Evolutionary conservation across 37 sponge, comb jelly and placozoan genomes (phyloP), one percentile per base, ranked within the genome.

Genomic region (Chondrilla cf. caribensis): DNA sequence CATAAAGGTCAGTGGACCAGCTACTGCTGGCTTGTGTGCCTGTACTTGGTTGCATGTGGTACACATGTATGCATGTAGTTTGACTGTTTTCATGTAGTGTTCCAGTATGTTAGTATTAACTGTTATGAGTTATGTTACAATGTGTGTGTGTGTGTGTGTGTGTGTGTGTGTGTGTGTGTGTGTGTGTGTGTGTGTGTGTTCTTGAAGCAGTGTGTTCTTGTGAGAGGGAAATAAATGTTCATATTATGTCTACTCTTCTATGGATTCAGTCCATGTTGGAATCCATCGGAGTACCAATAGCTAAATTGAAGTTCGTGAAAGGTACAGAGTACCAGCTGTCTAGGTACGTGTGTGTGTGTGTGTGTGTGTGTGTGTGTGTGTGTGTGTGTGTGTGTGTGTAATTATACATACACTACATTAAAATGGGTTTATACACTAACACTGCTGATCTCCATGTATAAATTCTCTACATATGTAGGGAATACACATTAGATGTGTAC

Each of bases 401-500:
- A n/a, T n/a, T n/a, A n/a, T n/a, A n/a, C n/a, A n/a, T n/a, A n/a
- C n/a, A n/a, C n/a, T n/a, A n/a, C n/a, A n/a, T n/a, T n/a, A n/a
- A n/a, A n/a, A n/a, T n/a, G n/a, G n/a, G n/a, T n/a, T n/a, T n/a
- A n/a, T n/a, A n/a, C n/a, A n/a, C n/a, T n/a, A n/a, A n/a, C n/a
- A n/a, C n/a, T n/a, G n/a, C n/a, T n/a, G n/a, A n/a, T n/a, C n/a
- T n/a, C n/a, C n/a, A n/a, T n/a, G n/a, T n/a, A n/a, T n/a, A n/a
- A n/a, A n/a, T n/a, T n/a, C n/a, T n/a, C n/a, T 37, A 35, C 37
- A 15, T 15, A 39, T 19, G 14, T 11, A 77, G 79, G 68, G 90
- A 93, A 58, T 97, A 97, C 87, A 95, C 95, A n/a, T 82, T 97
- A 40, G 98, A 97, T 83, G 98, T 97, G 25, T 97, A 95, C 81